These are phyloP conservation scores for Acleris emargana DNA, from an alignment of 2,888 invertebrate genomes.

Conservation along the genomic window DNA sequence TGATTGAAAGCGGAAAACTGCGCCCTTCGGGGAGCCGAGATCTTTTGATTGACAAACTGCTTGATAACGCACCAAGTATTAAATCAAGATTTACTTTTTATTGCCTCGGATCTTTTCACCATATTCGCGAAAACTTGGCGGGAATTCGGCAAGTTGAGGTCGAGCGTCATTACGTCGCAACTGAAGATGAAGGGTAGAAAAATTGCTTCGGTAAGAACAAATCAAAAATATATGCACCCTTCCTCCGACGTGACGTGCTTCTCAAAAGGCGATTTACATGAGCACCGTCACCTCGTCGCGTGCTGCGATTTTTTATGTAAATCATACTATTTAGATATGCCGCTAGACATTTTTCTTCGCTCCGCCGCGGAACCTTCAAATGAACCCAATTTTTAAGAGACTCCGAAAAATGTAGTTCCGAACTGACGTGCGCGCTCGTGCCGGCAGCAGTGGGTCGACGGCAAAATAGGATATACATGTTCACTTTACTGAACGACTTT, in stretches of 20 bases:
- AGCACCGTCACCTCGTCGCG: conserved; percentile 72
- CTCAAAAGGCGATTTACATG: conserved; percentile 73
- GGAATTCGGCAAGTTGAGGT: conserved; percentile 20
- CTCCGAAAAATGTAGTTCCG: conserved; percentile 45
- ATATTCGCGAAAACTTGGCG: conserved; percentile 10
- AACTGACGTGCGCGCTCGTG: conserved; percentile 22
- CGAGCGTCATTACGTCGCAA: conserved; percentile 44
- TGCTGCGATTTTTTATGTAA: conserved; percentile 82
- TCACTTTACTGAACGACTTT: background rate
- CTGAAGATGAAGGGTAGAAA: conserved; percentile 64
- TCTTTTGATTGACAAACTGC: conserved; percentile 38
- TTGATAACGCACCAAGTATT: conserved; percentile 24
- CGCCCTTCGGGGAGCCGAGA: conserved; percentile 47
- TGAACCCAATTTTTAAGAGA: conserved; percentile 58
- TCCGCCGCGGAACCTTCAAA: conserved; percentile 54
- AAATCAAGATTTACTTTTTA: conserved; percentile 30
- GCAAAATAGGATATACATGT: background rate
- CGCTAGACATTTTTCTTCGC: conserved; percentile 67
- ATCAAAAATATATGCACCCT: conserved; percentile 84
- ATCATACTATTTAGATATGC: conserved; percentile 80
- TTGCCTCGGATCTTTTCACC: background rate
- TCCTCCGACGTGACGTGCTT: conserved; percentile 76
- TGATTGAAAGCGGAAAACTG: conserved; percentile 52
- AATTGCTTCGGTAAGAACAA: conserved; percentile 77
- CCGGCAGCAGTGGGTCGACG: conserved; percentile 3